Conservation (phyloP, 2,113 vertebrate genomes). For the Pundamilia nyererei region DNA sequence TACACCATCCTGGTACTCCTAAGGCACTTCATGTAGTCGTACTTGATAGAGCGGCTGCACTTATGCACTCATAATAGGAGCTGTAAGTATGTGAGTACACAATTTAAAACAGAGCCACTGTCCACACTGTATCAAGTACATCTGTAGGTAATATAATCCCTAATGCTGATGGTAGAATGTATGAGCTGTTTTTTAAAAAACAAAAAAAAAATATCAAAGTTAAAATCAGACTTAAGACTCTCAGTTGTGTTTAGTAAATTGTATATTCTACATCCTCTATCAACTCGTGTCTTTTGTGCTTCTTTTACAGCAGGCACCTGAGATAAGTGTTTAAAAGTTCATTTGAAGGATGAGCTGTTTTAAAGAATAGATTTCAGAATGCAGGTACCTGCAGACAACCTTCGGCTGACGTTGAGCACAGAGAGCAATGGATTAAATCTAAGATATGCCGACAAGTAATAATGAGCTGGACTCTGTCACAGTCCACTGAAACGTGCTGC, state of each 20-base stretch:
- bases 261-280: not conserved
- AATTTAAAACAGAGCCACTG: not conserved
- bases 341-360: not conserved
- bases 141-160: not conserved
- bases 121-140: not conserved
- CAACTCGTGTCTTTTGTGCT: not conserved
- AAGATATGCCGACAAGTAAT: not conserved
- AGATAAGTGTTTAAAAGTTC: not conserved
- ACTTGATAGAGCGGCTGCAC: not conserved
- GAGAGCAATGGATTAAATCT: not conserved
- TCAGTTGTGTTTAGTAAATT: not conserved
- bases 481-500: not conserved
- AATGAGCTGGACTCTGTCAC: not conserved
- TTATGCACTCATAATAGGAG: not conserved
- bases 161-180: not conserved
- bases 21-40: not conserved
- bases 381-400: not conserved
- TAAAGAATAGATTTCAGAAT: not conserved
- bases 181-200: not conserved
- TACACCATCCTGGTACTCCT: not conserved
- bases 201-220: not conserved
- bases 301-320: not conserved
- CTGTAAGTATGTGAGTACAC: not conserved
- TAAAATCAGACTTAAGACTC: not conserved
- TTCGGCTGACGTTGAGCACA: not conserved